Evolutionary conservation across 1,140 invertebrate genomes (phyloP).

Genomic region (Glomeris maerens): DNA sequence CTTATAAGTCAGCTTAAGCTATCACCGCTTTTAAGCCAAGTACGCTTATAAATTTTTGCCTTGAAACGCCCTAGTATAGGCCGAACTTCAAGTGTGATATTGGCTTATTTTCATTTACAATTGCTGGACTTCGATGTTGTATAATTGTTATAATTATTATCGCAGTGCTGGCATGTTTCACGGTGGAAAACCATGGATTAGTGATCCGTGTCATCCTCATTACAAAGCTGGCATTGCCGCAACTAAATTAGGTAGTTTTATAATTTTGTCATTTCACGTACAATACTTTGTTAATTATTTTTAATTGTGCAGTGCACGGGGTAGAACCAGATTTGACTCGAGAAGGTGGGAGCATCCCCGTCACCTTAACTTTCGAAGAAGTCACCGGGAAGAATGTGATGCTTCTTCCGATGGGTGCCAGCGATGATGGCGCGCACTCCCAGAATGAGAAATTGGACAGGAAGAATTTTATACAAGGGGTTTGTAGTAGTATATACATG

Average conservation of each 20-base stretch:
- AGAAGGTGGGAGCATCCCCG: constrained; percentile 91
- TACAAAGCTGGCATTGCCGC: constrained; percentile 76
- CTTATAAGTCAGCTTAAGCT: too few relatives aligned
- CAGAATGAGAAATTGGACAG: constrained; percentile 95
- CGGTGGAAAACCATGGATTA: constrained; percentile 77
- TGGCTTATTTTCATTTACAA: too few relatives aligned
- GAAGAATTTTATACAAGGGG: constrained; percentile 85
- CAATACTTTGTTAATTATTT: not conserved
- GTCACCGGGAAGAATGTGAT: constrained; percentile 84
- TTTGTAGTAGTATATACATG: constrained; percentile 32
- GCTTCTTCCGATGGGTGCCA: constrained; percentile 74
- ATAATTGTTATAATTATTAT: constrained; percentile 10
- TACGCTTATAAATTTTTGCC: too few relatives aligned
- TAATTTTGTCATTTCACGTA: not conserved
- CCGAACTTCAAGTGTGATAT: too few relatives aligned
- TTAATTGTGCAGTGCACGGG: constrained; percentile 51
- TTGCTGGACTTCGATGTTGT: too few relatives aligned
- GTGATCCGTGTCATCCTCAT: constrained; percentile 80
- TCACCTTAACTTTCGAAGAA: constrained; percentile 80
- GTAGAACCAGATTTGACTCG: constrained; percentile 86
- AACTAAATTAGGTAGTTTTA: constrained; percentile 45
- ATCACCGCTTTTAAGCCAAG: too few relatives aligned
- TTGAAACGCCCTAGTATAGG: too few relatives aligned
- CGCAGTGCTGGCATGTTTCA: constrained; percentile 46
- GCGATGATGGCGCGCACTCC: constrained; percentile 93